A percentile compares a stretch with the other conserved stretches of the same genome.
Conservation (phyloP, 2,113 vertebrate species). For the Ceyx melanurus region DNA sequence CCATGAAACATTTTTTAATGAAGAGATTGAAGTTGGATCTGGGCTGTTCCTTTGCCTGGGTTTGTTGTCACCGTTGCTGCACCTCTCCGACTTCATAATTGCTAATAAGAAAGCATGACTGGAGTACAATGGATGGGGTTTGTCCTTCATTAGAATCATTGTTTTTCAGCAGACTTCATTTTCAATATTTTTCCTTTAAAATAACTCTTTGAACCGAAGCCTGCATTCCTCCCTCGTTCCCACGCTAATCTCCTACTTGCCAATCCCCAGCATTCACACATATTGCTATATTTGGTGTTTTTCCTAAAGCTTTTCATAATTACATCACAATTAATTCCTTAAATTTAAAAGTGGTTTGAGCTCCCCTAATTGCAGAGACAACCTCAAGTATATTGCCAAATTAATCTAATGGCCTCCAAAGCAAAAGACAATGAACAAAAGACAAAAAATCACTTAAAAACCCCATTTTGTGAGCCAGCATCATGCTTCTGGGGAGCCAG, state of each 20-base stretch:
- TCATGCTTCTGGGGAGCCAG: neutral
- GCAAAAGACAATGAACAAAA: neutral
- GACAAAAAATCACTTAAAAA: neutral
- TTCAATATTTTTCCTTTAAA: constrained; percentile 33
- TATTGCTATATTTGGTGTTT: constrained; percentile 46
- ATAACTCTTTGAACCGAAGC: constrained; percentile 32
- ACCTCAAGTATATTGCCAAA: constrained; percentile 36
- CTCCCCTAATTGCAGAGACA: neutral
- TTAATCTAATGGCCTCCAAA: constrained; percentile 22
- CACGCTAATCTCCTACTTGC: constrained; percentile 33
- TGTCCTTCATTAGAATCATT: neutral
- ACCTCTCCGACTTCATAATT: neutral
- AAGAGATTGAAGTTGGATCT: constrained; percentile 24
- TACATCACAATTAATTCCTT: constrained; percentile 47
- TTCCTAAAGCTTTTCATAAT: constrained; percentile 44
- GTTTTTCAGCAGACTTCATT: constrained; percentile 30
- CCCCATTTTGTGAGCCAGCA: neutral
- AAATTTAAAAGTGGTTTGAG: constrained; percentile 32
- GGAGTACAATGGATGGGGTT: neutral
- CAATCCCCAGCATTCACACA: constrained; percentile 14
- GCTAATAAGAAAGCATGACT: neutral
- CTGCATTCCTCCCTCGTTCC: constrained; percentile 14
- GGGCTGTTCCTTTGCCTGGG: neutral
- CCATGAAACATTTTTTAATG: constrained; percentile 35
- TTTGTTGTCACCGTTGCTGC: neutral